A percentile compares a stretch with the other conserved stretches of the same genome.
phyloP scores from a whole-genome alignment of 2,888 invertebrate species.

The Leistus spinibarbis region DNA sequence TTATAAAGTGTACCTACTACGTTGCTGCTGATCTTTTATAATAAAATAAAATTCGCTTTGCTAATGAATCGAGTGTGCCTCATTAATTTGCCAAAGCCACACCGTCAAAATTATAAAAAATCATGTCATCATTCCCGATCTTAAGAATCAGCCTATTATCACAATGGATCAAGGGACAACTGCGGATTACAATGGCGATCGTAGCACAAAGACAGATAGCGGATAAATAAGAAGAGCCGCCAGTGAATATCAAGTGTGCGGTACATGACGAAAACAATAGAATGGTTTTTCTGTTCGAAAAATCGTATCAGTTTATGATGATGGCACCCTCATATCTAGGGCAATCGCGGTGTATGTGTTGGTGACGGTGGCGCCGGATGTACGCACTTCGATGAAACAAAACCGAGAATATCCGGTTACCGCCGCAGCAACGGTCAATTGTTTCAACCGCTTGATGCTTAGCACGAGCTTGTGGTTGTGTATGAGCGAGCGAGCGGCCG shows the following conservation, averaged over 20 bases:
- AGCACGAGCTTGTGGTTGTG: conserved; percentile 5
- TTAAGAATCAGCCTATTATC: conserved; percentile 29
- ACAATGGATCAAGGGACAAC: conserved; percentile 27
- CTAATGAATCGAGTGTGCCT: no score
- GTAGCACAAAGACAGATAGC: conserved; percentile 10
- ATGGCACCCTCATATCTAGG: background rate
- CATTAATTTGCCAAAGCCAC: no score
- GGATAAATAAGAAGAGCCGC: background rate
- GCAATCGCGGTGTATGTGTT: background rate
- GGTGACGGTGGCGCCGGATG: conserved; percentile 5
- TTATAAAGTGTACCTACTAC: no score
- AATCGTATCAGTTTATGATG: conserved; percentile 1
- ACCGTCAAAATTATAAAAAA: no score
- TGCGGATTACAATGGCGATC: conserved; percentile 10
- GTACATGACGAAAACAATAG: conserved; percentile 5
- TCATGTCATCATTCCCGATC: conserved; percentile 2
- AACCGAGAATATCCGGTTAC: conserved; percentile 35
- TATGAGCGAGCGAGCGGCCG: no score
- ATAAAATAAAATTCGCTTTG: no score
- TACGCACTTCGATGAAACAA: conserved; percentile 6
- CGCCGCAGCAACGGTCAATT: conserved; percentile 25
- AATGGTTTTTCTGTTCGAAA: background rate
- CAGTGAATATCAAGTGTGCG: background rate
- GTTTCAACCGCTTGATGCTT: conserved; percentile 24
- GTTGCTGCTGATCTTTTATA: no score